Evolutionary conservation across 30 jellyfish, hydroid and myxozoan species (phyloP).

Genomic region (Pseudorhiza aurosa): DNA sequence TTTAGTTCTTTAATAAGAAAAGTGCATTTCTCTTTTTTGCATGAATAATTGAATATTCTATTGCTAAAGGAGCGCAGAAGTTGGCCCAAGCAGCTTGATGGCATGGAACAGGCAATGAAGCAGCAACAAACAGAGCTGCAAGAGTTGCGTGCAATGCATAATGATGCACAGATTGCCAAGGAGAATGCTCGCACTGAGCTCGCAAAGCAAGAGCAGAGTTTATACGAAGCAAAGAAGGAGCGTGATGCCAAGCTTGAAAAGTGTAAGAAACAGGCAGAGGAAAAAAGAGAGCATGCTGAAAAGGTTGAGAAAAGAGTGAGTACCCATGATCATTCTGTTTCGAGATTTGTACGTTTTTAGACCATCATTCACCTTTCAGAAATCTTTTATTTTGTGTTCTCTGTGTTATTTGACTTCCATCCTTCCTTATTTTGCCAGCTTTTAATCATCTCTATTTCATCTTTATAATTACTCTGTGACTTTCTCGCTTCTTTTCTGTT

Average conservation of each 20-base stretch:
- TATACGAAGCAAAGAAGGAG: conserved; percentile 90
- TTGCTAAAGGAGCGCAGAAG: conserved; percentile 82
- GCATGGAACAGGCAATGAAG: conserved; percentile 84
- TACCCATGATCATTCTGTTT: no score
- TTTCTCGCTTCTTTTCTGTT: background rate
- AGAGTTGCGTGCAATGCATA: conserved; percentile 87
- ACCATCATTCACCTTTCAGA: no score
- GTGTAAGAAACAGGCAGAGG: conserved; percentile 97
- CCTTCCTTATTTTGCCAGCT: background rate
- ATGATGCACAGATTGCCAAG: conserved; percentile 97
- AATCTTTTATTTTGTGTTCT: background rate
- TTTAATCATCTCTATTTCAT: no score
- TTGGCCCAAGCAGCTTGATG: conserved; percentile 96
- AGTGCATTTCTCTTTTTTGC: no score
- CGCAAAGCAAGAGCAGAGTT: conserved; percentile 87
- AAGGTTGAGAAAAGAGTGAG: conserved; percentile 92
- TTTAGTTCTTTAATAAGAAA: no score
- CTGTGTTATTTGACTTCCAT: background rate
- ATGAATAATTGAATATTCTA: no score
- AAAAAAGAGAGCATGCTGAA: conserved; percentile 98
- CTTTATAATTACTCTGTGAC: no score
- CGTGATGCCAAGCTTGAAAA: conserved; percentile 89
- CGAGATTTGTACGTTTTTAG: background rate
- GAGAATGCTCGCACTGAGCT: conserved; percentile 93
- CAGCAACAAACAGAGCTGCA: conserved; percentile 91